Evolutionary conservation across 2,113 vertebrate species (phyloP).

Genomic region (Sylvietta virens): DNA sequence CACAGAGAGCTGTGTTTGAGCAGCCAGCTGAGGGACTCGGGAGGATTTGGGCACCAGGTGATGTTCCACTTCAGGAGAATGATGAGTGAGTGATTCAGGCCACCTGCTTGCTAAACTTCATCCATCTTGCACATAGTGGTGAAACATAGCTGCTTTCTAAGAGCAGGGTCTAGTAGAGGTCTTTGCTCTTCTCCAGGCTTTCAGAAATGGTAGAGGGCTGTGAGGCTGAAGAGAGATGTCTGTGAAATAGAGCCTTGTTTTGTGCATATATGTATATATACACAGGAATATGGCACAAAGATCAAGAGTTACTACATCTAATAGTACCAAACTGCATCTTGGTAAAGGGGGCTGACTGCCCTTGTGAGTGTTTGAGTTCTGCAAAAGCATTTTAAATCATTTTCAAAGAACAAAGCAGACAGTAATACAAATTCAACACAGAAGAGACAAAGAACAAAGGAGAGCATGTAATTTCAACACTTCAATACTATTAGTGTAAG

Average conservation of each 20-base stretch:
- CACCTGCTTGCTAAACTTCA: not conserved
- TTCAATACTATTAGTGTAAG: not conserved
- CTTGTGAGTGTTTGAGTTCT: not conserved
- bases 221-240: not conserved
- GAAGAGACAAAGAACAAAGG: not conserved
- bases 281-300: not conserved
- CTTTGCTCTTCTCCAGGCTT: not conserved
- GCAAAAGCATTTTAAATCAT: not conserved
- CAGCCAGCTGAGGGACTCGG: not conserved
- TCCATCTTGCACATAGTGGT: not conserved
- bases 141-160: not conserved
- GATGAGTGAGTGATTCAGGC: not conserved
- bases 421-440: not conserved
- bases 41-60: not conserved
- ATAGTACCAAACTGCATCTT: not conserved
- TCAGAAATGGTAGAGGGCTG: not conserved
- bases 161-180: not conserved
- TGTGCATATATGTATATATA: not conserved
- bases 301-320: not conserved
- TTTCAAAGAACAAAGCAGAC: not conserved
- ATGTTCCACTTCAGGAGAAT: not conserved
- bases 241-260: not conserved
- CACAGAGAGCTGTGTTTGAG: not conserved
- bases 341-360: not conserved
- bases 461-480: not conserved